Percentiles rank a stretch among this genome's conserved stretches.
phyloP scores from a whole-genome alignment of 2,797 vertebrate species.

The Liparis tanakae region DNA sequence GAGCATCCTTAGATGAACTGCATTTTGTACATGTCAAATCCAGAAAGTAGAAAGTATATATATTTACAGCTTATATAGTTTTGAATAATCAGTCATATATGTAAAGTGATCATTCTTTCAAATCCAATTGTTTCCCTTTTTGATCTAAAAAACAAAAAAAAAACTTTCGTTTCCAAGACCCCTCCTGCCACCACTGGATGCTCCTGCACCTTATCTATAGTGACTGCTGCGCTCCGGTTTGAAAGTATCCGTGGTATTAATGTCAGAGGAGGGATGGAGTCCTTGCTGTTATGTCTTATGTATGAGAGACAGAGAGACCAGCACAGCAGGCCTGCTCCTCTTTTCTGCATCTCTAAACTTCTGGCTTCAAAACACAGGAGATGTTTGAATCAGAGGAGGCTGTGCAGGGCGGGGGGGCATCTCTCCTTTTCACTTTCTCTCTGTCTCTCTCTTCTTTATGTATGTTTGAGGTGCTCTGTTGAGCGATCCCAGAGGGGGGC shows the following conservation, averaged over 20 bases:
- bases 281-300: conserved; percentile 61
- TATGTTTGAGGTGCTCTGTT: conserved; percentile 70
- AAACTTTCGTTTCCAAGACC: conserved; percentile 38
- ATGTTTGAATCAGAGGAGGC: conserved; percentile 72
- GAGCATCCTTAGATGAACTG: background rate
- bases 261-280: conserved; percentile 68
- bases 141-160: conserved; percentile 23
- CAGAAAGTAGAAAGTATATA: background rate
- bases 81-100: conserved; percentile 6
- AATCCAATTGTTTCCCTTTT: background rate
- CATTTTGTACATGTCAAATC: background rate
- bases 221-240: conserved; percentile 54
- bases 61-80: background rate
- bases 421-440: conserved; percentile 37
- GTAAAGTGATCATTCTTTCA: background rate
- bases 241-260: conserved; percentile 77
- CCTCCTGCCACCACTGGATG: conserved; percentile 33
- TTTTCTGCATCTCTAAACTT: conserved; percentile 77
- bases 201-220: conserved; percentile 63
- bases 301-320: conserved; percentile 61
- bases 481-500: conserved; percentile 73
- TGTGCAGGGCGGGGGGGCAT: conserved; percentile 51
- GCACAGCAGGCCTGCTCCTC: conserved; percentile 62
- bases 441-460: conserved; percentile 60
- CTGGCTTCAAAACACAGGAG: conserved; percentile 74